Evolutionary conservation across 2,113 vertebrate species (phyloP).

Genomic region (Sebastes schlegelii): DNA sequence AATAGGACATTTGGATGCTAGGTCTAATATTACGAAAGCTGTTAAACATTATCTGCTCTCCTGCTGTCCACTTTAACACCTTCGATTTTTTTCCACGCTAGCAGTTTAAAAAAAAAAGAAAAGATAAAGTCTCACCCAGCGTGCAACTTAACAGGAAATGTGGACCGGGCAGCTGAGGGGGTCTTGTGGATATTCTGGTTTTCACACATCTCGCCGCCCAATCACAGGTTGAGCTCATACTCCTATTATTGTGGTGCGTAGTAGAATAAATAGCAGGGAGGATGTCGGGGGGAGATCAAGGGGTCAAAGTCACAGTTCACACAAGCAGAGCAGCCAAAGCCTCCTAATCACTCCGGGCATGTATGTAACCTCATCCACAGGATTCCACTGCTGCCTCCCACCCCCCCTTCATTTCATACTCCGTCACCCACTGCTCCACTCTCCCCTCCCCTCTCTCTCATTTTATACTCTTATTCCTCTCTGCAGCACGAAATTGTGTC

Average conservation of each 20-base stretch:
- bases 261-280: slow-evolving; percentile 77
- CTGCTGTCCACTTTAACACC: slow-evolving; percentile 37
- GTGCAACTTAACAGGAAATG: slow-evolving; percentile 34
- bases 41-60: slow-evolving; percentile 21
- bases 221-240: slow-evolving; percentile 65
- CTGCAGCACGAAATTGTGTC: neutral
- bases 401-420: slow-evolving; percentile 25
- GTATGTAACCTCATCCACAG: slow-evolving; percentile 76
- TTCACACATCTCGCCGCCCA: slow-evolving; percentile 65
- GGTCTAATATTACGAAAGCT: slow-evolving; percentile 13
- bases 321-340: slow-evolving; percentile 68
- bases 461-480: slow-evolving; percentile 10
- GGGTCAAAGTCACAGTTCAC: slow-evolving; percentile 77
- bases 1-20: neutral
- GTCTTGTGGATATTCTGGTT: slow-evolving; percentile 62
- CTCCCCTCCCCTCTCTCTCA: slow-evolving; percentile 2
- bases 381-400: slow-evolving; percentile 61
- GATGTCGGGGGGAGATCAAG: slow-evolving; percentile 42
- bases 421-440: slow-evolving; percentile 7
- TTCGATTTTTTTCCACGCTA: slow-evolving; percentile 31
- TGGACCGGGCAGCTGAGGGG: slow-evolving; percentile 41
- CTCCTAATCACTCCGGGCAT: slow-evolving; percentile 75
- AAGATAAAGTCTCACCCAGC: slow-evolving; percentile 18
- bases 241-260: slow-evolving; percentile 69
- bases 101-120: neutral